Evolutionary conservation across 2,797 vertebrate genomes (phyloP).

Genomic region (Urosaurus nigricauda): DNA sequence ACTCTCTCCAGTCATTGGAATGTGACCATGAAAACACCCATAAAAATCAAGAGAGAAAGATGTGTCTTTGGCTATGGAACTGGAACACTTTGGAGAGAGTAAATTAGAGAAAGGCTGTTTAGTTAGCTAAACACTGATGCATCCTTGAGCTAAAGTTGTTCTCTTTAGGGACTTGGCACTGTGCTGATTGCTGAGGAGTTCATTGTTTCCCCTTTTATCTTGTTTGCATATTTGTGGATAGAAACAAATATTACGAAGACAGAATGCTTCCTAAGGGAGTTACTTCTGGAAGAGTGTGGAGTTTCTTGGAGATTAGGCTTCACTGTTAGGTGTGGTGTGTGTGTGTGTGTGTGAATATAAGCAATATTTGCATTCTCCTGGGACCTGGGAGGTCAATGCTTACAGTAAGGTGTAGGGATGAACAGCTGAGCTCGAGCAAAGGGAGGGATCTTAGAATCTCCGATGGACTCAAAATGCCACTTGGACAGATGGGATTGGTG

Average conservation of each 20-base stretch:
- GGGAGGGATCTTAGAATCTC: not conserved
- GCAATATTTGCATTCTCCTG: not conserved
- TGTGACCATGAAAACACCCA: not conserved
- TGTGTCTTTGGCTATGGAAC: too few relatives aligned
- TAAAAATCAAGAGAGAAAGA: not conserved
- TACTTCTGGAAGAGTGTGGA: not conserved
- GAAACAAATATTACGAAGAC: not conserved
- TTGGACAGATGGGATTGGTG: constrained; percentile 19
- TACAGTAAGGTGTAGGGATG: not conserved
- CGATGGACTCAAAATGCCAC: not conserved
- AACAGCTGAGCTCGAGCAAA: constrained; percentile 26
- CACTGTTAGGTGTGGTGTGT: not conserved
- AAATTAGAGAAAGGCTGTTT: not conserved
- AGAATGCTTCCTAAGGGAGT: not conserved
- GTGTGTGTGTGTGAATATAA: not conserved
- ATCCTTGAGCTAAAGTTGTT: not conserved
- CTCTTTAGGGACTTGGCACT: not conserved
- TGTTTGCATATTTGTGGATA: not conserved
- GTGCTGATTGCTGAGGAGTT: not conserved
- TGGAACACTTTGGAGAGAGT: not conserved
- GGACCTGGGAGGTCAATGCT: not conserved
- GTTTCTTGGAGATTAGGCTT: not conserved
- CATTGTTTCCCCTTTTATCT: not conserved
- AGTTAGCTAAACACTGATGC: not conserved
- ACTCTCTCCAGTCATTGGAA: not conserved